A percentile compares a stretch with the other conserved stretches of the same genome.
phyloP scores from a whole-genome alignment of 2,113 vertebrate species.

The Talpa occidentalis region DNA sequence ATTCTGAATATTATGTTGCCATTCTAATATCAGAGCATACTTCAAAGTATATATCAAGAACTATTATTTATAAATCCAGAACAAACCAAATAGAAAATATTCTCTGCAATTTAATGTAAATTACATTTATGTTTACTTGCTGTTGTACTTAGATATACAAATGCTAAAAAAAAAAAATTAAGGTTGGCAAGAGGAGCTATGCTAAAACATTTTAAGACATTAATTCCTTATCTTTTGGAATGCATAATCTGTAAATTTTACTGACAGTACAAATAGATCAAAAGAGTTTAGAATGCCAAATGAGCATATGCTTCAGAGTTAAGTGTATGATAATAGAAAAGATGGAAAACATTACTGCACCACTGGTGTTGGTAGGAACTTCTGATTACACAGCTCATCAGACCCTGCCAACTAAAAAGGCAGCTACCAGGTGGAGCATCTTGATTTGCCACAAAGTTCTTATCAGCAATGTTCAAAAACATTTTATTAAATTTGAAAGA shows the following conservation, averaged over 20 bases:
- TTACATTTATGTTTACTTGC: constrained; percentile 34
- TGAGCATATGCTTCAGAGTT: not conserved
- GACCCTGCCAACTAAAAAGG: constrained; percentile 9
- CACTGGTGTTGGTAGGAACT: not conserved
- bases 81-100: constrained; percentile 56
- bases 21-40: not conserved
- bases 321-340: constrained; percentile 56
- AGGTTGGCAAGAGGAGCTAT: constrained; percentile 14
- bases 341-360: constrained; percentile 50
- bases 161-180: constrained; percentile 61
- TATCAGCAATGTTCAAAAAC: constrained; percentile 5
- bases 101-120: constrained; percentile 62
- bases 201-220: constrained; percentile 47
- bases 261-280: constrained; percentile 65
- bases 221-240: constrained; percentile 77
- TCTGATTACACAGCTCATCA: constrained; percentile 38
- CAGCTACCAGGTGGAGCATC: constrained; percentile 3
- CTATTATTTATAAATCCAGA: not conserved
- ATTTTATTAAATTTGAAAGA: constrained; percentile 46
- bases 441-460: not conserved
- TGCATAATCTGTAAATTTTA: constrained; percentile 62
- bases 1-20: constrained; percentile 59
- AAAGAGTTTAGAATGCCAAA: constrained; percentile 55
- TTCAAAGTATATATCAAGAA: constrained; percentile 63
- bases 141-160: constrained; percentile 30